A percentile compares a stretch with the other conserved stretches of the same genome.
These are phyloP conservation scores for Dreissena rostriformis DNA, from an alignment of 1,140 invertebrate species.

Conservation along the genomic window DNA sequence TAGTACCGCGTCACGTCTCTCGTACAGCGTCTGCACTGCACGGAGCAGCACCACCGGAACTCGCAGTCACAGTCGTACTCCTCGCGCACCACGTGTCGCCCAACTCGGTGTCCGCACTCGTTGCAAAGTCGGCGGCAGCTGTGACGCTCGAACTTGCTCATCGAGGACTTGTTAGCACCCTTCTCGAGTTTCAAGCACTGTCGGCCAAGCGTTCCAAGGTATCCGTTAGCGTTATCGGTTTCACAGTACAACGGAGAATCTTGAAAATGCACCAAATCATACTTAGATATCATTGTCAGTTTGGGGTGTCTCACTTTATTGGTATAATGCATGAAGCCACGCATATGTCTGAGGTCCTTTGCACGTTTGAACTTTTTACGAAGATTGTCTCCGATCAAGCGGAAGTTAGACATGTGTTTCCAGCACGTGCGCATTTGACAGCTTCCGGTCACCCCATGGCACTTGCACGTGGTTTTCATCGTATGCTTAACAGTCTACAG, in stretches of 20 bases:
- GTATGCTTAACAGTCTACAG: slow-evolving; percentile 92
- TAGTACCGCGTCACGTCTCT: slow-evolving; percentile 40
- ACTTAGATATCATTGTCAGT: slow-evolving; percentile 51
- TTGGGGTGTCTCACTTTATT: slow-evolving; percentile 45
- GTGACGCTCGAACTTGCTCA: slow-evolving; percentile 84
- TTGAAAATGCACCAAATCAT: slow-evolving; percentile 92
- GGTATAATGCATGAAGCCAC: slow-evolving; percentile 55
- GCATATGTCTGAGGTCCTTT: slow-evolving; percentile 84
- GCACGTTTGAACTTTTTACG: slow-evolving; percentile 94
- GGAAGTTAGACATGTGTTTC: slow-evolving; percentile 93
- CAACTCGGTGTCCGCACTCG: slow-evolving; percentile 91
- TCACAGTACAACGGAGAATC: slow-evolving; percentile 93
- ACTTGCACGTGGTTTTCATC: slow-evolving; percentile 94
- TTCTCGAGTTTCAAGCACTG: slow-evolving; percentile 65
- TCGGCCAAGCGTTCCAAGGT: slow-evolving; percentile 87
- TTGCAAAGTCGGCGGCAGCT: slow-evolving; percentile 92
- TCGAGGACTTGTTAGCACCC: slow-evolving; percentile 78
- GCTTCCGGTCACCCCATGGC: slow-evolving; percentile 94
- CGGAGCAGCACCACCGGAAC: slow-evolving; percentile 94
- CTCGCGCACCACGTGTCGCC: slow-evolving; percentile 87
- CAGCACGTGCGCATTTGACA: slow-evolving; percentile 96
- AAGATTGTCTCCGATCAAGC: slow-evolving; percentile 92
- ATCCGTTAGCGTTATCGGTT: slow-evolving; percentile 90
- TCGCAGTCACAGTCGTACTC: slow-evolving; percentile 88
- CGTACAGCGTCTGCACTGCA: slow-evolving; percentile 85